Base-by-base conservation (phyloP, 2,113 vertebrate species). In the Amphilophus citrinellus region DNA sequence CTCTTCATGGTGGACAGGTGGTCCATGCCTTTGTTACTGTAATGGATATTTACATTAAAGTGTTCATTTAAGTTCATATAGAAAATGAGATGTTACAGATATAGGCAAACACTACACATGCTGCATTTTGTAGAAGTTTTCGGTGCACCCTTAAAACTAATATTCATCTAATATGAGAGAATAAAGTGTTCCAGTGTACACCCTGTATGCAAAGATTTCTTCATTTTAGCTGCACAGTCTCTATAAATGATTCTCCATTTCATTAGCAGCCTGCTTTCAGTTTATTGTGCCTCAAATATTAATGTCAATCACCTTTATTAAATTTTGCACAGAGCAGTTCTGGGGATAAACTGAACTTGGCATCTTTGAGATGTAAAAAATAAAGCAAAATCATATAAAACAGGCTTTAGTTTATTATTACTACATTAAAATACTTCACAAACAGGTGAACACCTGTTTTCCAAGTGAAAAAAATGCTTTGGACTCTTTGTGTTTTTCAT, bases 11-110 rank as follows among this genome's bases (percentile, higher is more conserved):
- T 97, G 86, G 97, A 97, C 62, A 99, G 96, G 76, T 99, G 98
- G 84, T 98, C 98, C 96, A 99, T 98, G 57, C 98, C 98, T 94
- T 99, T 99, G 96, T 99, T 99, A 90, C 98, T 99, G 87, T 1
- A 50, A 75, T 71, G 42, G 44, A 71, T 30, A 20, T 50, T 71
- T 71, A 30, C 44, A 20, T 50, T 53, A 13, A 53, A 13, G 44
- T 15, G 44, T 15, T 5, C 14, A 14, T 15, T 47, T 15, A 47
- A 44, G 15, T 50, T 50, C 27, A 24, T 68, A 42, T 1, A 68
- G 42, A 68, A 27, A 47, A 47, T 47, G 63, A 2, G 42, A 71
- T 0, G 9, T 50, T 71, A 7, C 44, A 47, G 44, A 47, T 47
- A 15, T 5, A 20, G 3, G 10, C 6, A 20, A 71, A 53, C 44